phyloP scores from a whole-genome alignment of 1,140 invertebrate genomes.

The Pseudomyrmex dendroicus region DNA sequence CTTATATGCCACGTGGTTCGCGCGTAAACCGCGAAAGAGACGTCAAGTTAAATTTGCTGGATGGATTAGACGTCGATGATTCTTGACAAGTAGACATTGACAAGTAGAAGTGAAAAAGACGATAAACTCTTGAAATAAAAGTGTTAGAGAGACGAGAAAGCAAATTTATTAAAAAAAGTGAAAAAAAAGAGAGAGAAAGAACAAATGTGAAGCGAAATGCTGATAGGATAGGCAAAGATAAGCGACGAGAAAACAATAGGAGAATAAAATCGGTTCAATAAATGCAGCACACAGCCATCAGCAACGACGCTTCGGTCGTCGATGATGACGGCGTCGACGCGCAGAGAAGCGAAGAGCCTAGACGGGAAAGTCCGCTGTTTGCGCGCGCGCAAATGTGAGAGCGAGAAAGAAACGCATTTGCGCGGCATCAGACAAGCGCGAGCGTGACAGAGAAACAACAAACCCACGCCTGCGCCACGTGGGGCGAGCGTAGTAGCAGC shows the following conservation, averaged over 20 bases:
- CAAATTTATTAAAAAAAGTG: background rate
- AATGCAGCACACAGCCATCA: conserved; percentile 68
- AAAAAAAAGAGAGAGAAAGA: background rate
- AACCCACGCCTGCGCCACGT: conserved; percentile 81
- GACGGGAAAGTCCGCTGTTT: background rate
- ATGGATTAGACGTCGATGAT: background rate
- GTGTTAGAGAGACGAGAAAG: background rate
- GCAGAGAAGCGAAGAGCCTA: background rate
- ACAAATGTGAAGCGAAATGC: conserved; percentile 30
- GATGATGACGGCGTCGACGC: conserved; percentile 17
- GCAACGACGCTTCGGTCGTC: conserved; percentile 12
- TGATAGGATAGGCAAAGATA: conserved; percentile 26
- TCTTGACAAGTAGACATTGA: background rate
- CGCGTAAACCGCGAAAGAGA: background rate
- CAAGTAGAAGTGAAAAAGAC: background rate
- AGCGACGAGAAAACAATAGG: conserved; percentile 46
- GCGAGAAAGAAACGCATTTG: conserved; percentile 3
- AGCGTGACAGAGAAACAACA: conserved; percentile 75
- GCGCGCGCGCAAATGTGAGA: background rate
- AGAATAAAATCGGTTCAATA: conserved; percentile 76
- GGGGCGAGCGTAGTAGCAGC: conserved; percentile 53
- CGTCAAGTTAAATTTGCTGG: conserved; percentile 21
- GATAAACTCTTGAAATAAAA: conserved; percentile 22
- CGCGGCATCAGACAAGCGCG: conserved; percentile 7
- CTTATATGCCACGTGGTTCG: conserved; percentile 9